phyloP scores from a whole-genome alignment of 1,140 invertebrate genomes.

The Tribolium castaneum region DNA sequence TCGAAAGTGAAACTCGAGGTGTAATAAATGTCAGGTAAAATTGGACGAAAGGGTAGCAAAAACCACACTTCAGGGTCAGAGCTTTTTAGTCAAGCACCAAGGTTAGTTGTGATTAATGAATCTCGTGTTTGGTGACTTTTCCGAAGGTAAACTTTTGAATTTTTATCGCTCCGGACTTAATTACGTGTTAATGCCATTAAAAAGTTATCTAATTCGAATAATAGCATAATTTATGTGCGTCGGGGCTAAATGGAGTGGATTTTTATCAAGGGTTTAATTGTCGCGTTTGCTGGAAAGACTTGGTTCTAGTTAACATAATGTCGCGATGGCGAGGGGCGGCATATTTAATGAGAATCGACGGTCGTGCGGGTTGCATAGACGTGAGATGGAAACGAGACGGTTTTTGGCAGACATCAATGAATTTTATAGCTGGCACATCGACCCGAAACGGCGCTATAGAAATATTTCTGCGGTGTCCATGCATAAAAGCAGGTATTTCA shows the following conservation, averaged over 20 bases:
- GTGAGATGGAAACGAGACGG: background rate
- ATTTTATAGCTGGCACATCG: background rate
- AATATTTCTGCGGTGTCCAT: background rate
- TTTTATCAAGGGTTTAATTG: slow-evolving; percentile 10
- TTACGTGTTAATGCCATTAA: background rate
- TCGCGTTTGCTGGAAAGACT: slow-evolving; percentile 4
- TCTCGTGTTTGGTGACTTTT: background rate
- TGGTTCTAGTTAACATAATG: slow-evolving; percentile 14
- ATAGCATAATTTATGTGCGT: slow-evolving; percentile 8
- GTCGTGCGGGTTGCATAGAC: slow-evolving; percentile 15
- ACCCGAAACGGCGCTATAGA: background rate
- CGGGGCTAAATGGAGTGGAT: background rate
- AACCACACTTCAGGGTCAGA: slow-evolving; percentile 58
- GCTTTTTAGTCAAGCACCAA: slow-evolving; percentile 46
- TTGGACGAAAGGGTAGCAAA: slow-evolving; percentile 52
- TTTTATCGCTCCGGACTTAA: background rate
- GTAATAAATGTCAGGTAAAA: slow-evolving; percentile 52
- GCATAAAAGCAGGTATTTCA: background rate
- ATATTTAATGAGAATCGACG: background rate
- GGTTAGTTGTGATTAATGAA: slow-evolving; percentile 52
- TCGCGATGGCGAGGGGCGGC: background rate
- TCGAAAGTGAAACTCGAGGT: slow-evolving; percentile 57
- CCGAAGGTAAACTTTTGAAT: background rate
- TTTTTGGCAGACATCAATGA: background rate
- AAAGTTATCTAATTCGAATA: slow-evolving; percentile 1